These are phyloP conservation scores for Drosophila infuscata DNA, from an alignment of 2,888 invertebrate species.

Conservation along the genomic window DNA sequence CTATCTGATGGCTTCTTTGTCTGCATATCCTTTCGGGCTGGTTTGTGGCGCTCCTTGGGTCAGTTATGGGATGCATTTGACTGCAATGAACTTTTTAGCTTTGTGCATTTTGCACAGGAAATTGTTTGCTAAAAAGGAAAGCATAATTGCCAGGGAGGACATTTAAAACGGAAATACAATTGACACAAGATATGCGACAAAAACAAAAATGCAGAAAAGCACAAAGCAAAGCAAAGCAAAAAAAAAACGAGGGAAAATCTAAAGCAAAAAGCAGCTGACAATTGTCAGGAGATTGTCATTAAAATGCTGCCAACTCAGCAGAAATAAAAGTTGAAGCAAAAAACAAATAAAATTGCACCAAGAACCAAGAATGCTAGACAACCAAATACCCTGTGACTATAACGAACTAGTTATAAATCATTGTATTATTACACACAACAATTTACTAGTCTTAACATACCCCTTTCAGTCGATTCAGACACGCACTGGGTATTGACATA, in stretches of 20 bases:
- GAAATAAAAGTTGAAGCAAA: background rate
- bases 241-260: conserved; percentile 4
- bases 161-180: conserved; percentile 67
- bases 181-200: conserved; percentile 50
- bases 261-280: conserved; percentile 36
- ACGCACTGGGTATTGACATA: background rate
- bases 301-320: conserved; percentile 46
- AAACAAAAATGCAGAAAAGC: conserved; percentile 2
- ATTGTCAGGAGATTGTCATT: conserved; percentile 58
- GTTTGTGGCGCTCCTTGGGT: conserved; percentile 24
- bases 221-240: background rate
- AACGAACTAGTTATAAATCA: background rate
- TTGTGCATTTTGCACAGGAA: conserved; percentile 37
- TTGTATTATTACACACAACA: background rate
- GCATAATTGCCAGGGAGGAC: conserved; percentile 67
- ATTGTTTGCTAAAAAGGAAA: conserved; percentile 58
- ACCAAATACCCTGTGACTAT: conserved; percentile 2
- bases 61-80: conserved; percentile 54
- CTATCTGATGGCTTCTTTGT: conserved; percentile 54
- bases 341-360: background rate
- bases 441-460: background rate
- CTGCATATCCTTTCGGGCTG: conserved; percentile 19
- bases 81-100: conserved; percentile 62
- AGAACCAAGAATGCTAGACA: background rate
- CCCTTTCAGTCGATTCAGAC: background rate